Percentiles rank a stretch among this genome's conserved stretches.
These are phyloP conservation scores for Ectemnius lituratus DNA, from an alignment of 2,888 invertebrate genomes.

Conservation along the genomic window DNA sequence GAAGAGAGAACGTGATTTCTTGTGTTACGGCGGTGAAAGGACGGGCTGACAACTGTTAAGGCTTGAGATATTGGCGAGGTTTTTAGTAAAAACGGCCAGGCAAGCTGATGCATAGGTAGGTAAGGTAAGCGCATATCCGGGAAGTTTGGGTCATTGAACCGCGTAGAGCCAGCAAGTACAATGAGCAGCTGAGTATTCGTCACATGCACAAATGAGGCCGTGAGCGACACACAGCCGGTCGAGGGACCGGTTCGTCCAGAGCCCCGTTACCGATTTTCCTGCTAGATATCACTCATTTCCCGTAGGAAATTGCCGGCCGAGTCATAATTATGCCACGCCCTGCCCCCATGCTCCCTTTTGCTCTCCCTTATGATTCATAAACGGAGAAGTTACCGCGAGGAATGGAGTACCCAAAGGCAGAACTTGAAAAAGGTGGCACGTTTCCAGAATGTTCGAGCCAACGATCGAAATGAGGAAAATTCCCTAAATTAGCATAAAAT, in stretches of 20 bases:
- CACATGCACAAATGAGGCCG: too few relatives aligned
- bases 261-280: constrained; percentile 51
- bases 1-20: too few relatives aligned
- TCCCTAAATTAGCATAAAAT: not conserved
- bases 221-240: constrained; percentile 14
- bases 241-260: constrained; percentile 24
- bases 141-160: constrained; percentile 77
- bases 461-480: too few relatives aligned
- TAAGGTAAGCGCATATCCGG: constrained; percentile 72
- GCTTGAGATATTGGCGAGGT: constrained; percentile 19
- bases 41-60: too few relatives aligned
- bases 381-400: not conserved
- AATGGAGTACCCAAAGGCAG: too few relatives aligned
- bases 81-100: constrained; percentile 60
- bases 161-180: constrained; percentile 54
- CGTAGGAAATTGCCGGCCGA: constrained; percentile 43
- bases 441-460: not conserved
- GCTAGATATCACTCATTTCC: constrained; percentile 46
- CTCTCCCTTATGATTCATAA: not conserved
- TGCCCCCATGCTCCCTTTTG: not conserved
- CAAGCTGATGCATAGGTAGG: constrained; percentile 37
- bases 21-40: too few relatives aligned
- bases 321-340: constrained; percentile 20
- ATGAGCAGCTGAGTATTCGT: constrained; percentile 49
- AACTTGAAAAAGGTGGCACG: too few relatives aligned